Base-by-base conservation (phyloP, 2,888 invertebrate genomes). In the Orthosia gothica region DNA sequence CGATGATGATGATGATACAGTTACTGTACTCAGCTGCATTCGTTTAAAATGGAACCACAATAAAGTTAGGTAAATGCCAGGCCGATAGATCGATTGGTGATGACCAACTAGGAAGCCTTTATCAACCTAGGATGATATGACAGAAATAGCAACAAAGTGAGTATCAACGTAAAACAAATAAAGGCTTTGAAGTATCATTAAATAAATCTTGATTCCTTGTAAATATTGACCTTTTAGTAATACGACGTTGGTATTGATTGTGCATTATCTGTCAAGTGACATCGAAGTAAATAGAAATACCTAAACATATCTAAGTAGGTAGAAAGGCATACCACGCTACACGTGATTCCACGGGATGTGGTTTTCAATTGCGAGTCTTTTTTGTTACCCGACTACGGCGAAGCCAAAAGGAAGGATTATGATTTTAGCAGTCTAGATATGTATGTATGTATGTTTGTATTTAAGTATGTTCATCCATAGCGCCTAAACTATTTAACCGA, bases 201-300 rank as follows among this genome's bases (percentile, higher is more conserved):
- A 62, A 72, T 70, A 69, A 59, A 81, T 73, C 64, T 62, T 59
- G 77, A 69, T 74, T 70, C 57, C 71, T 70, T 47, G 59, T 74
- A 15, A 84, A 84, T 77, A 74, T 83, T 84, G 66, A 74, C 61
- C 49, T 74, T 67, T 63, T 18, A 67, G 7, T 64, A 54, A 55
- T 70, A 64, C 59, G 50, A 18, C 64, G 80, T 62, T 16, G 57
- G 80, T 62, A 81, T 55, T 55, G 74, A 77, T 59, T 61, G 71
- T 55, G 26, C 13, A 55, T 83, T 83, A 84, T 84, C 83, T 77
- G 84, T 83, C 83, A 81, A 83, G 70, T 62, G 45, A 49, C 58
- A 58, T 55, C 26, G 45, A 66, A 58, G 65, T 64, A 15, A 55
- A 55, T 16, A 7, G 55, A 61, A 61, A 20, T 61, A 47, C 18